These are phyloP conservation scores for Danaus plexippus DNA, from an alignment of 1,140 invertebrate species.

Conservation along the genomic window DNA sequence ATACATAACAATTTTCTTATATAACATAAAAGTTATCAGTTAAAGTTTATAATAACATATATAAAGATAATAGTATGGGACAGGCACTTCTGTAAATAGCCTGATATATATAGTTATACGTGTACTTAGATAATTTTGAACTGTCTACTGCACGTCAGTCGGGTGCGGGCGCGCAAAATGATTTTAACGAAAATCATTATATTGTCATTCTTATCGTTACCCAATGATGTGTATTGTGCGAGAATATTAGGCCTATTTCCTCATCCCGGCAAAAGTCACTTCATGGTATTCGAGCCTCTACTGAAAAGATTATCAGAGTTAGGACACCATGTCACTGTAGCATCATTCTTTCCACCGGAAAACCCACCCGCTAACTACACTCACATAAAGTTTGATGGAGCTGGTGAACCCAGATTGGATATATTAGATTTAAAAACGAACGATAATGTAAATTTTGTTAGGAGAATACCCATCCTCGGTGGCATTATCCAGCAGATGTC, in stretches of 20 bases:
- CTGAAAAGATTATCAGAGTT: conserved; percentile 72
- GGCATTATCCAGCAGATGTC: conserved; percentile 26
- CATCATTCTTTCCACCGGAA: conserved; percentile 71
- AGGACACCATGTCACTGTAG: conserved; percentile 78
- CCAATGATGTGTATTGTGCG: conserved; percentile 18
- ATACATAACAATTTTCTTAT: no score
- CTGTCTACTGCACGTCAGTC: no score
- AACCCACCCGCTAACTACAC: conserved; percentile 50
- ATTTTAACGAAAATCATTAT: conserved; percentile 20
- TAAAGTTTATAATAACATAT: no score
- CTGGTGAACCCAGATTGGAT: conserved; percentile 38
- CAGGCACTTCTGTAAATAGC: no score
- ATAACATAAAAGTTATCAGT: no score
- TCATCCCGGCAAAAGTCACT: conserved; percentile 79
- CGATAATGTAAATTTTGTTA: conserved; percentile 29
- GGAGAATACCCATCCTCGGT: conserved; percentile 28
- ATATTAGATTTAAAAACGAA: conserved; percentile 42
- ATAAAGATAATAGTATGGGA: no score
- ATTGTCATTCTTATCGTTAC: conserved; percentile 21
- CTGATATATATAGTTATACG: no score
- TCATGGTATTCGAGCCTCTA: conserved; percentile 77
- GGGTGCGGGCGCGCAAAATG: conserved; percentile 27
- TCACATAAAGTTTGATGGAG: conserved; percentile 46
- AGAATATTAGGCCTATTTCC: conserved; percentile 76
- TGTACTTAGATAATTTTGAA: no score